phyloP scores from a whole-genome alignment of 1,140 invertebrate genomes.

The Drosophila rhopaloa region DNA sequence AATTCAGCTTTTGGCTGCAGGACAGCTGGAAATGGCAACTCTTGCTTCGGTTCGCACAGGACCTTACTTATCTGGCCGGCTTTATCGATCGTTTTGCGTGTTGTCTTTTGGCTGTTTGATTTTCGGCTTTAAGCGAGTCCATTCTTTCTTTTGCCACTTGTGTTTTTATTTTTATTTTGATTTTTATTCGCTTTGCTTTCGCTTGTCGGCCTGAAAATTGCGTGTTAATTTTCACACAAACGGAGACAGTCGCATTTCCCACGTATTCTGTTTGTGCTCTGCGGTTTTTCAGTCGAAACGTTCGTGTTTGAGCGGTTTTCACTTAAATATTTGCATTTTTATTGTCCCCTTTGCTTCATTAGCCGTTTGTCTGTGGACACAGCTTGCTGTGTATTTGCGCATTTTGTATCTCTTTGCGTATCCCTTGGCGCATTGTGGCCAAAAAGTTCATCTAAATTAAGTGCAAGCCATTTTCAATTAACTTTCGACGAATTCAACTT shows the following conservation, averaged over 20 bases:
- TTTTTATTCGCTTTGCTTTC: slow-evolving; percentile 48
- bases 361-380: slow-evolving; percentile 55
- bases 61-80: slow-evolving; percentile 42
- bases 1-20: not conserved
- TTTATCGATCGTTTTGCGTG: slow-evolving; percentile 76
- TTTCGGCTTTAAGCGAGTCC: slow-evolving; percentile 73
- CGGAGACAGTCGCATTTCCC: slow-evolving; percentile 54
- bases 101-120: slow-evolving; percentile 71
- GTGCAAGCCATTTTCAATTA: slow-evolving; percentile 77
- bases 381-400: slow-evolving; percentile 33
- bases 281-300: slow-evolving; percentile 52
- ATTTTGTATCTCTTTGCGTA: slow-evolving; percentile 22
- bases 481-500: slow-evolving; percentile 64
- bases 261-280: slow-evolving; percentile 65
- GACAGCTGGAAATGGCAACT: slow-evolving; percentile 26
- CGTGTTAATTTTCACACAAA: slow-evolving; percentile 82
- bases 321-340: slow-evolving; percentile 80
- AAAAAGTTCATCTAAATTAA: slow-evolving; percentile 74
- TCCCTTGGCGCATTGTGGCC: slow-evolving; percentile 54
- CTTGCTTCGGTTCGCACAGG: slow-evolving; percentile 27
- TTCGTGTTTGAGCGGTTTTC: slow-evolving; percentile 56
- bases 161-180: slow-evolving; percentile 55
- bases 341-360: slow-evolving; percentile 72
- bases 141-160: slow-evolving; percentile 40
- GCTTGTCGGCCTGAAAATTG: slow-evolving; percentile 59